Conservation (phyloP, 2,113 vertebrate genomes). For the Jaculus jaculus region DNA sequence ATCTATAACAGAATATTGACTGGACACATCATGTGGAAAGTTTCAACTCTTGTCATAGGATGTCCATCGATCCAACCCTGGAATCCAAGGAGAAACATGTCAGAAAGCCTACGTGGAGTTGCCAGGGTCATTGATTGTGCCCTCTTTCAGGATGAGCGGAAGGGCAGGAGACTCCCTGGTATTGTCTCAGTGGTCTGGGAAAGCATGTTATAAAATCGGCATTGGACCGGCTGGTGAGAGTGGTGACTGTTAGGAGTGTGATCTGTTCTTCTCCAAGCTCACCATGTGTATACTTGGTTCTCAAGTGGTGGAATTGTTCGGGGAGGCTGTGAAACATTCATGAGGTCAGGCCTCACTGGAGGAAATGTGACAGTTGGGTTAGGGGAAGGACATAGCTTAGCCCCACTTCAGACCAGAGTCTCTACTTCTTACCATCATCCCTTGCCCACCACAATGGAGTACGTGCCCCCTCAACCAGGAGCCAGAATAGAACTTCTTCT, state of each 20-base stretch:
- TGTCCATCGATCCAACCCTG: neutral
- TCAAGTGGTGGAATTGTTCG: no score
- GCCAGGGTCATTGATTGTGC: neutral
- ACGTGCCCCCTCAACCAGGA: neutral
- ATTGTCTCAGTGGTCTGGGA: neutral
- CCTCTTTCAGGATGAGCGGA: neutral
- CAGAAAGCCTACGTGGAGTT: neutral
- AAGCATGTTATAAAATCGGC: neutral
- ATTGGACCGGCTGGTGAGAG: neutral
- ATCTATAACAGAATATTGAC: no score
- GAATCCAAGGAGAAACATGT: neutral
- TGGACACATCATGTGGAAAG: no score
- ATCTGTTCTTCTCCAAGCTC: no score
- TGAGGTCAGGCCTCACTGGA: neutral
- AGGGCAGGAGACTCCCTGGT: neutral
- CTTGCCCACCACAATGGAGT: neutral
- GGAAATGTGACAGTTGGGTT: neutral
- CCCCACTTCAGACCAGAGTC: neutral
- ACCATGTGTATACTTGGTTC: neutral
- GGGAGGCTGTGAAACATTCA: neutral
- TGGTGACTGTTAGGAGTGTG: neutral
- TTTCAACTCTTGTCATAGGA: neutral
- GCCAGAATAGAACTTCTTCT: neutral
- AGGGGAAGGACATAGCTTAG: neutral
- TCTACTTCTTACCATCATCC: neutral